Evolutionary conservation across 2,888 invertebrate genomes (phyloP), one percentile per base, ranked within the genome.

Genomic region (Drosophila macrothrix): DNA sequence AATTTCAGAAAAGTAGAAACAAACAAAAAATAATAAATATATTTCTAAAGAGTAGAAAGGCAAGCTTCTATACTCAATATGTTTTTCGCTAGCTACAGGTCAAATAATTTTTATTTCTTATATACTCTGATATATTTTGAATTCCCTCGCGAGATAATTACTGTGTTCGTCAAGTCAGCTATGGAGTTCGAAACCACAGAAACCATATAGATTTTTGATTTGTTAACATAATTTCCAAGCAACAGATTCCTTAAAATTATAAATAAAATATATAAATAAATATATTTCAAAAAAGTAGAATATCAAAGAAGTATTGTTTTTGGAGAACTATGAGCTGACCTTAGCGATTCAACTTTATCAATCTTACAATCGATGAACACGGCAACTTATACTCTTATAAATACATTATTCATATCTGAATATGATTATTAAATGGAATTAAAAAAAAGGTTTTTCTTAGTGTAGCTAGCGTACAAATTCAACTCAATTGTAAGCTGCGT

Each of bases 401-500:
- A 22, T 22, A 16, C 22, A 7, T 46, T 7, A 46, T 16, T 4
- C 16, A 25, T 46, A 16, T 9, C 9, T 16, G 4, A 16, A 25
- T 25, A 16, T 35, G 1, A 3, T 16, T 16, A 5, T 22, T 9
- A 22, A 3, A 16, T 6, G 0, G 10, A 25, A 35, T 19, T 29
- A 0, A 4, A 1, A 2, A 2, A 1, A 25, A 1, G 9, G 2
- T 56, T 39, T 56, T 28, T 35, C 28, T 39, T 1, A n/a, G 56
- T 56, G 56, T 39, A 68, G 53, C 67, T 56, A 49, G 55, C 46
- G 76, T 67, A 83, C 88, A 90, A 88, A 84, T 84, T 89, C 83
- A 78, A 78, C 88, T 84, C 91, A 90, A 89, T 91, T 91, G 88
- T 80, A 80, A 84, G 82, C 80, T 90, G 81, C 70, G 88, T 85